Evolutionary conservation across 2,888 invertebrate genomes (phyloP), one percentile per base, ranked within the genome.

Genomic region (Hemistola chrysoprasaria): DNA sequence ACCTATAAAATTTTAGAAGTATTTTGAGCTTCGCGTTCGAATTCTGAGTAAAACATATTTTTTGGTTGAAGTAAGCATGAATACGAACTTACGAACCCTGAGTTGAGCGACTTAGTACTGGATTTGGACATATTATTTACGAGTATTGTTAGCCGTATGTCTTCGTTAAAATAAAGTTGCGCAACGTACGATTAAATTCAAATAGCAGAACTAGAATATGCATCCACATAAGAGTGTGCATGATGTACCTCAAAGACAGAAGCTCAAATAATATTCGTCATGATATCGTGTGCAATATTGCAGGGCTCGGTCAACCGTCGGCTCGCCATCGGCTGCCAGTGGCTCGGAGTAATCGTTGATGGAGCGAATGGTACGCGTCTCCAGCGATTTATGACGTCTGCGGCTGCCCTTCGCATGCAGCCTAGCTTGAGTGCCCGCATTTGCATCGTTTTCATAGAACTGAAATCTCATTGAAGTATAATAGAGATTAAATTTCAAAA

Each of bases 341-440:
- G 54, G 58, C 46, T 56, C 54, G 59, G 56, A 59, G 63, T 70
- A 68, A 74, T 71, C 59, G 65, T 51, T 65, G 69, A 70, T 69
- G 63, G 65, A 60, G 62, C 59, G 65, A 60, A 57, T 53, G 62
- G 62, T 57, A 53, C 52, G 57, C 57, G 56, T 60, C 60, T 64
- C 61, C 47, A 44, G 59, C 65, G 59, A 76, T 74, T 77, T 77
- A 75, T 77, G 74, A 68, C 60, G 59, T 62, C 59, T 69, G 69
- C 51, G 59, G 60, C 58, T 60, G 54, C 63, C 68, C 65, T 62
- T 61, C 59, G 57, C 56, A 59, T 63, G 64, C 59, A 63, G 54
- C 53, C 59, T 49, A 55, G 59, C 61, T 60, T 54, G 53, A 60
- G 56, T 61, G 57, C 60, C 59, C 59, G 59, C 62, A 67, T 62